Base-by-base conservation (phyloP, 1,140 invertebrate species). In the Armadillidium nasatum region DNA sequence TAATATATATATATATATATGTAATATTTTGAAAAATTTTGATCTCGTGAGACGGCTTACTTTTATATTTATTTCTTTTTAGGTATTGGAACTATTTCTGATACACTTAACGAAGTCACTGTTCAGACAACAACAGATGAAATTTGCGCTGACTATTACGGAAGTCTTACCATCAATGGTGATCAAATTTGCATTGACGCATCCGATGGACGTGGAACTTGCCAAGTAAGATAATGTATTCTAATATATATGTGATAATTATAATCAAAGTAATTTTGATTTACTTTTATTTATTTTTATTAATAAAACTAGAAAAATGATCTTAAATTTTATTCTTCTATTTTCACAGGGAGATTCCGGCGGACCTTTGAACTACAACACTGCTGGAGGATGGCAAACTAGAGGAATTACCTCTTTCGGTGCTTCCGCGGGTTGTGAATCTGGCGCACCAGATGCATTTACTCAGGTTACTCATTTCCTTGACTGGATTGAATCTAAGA, bases 401-500 rank as follows among this genome's bases (percentile, higher is more conserved):
- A 44, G 73, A n/a, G 73, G 22, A 19, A 44, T 74, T 33, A 22
- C 23, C 0, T 86, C 87, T 19, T 88, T 88, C 76, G 85, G 87
- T 1, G 82, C 84, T 33, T 73, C 66, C 2, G 83, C 77, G 10
- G 88, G 88, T 2, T 89, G 88, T 81, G 87, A 85, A 45, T 82
- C 83, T 74, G 84, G 85, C 19, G 75, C 83, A 22, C 88, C 88
- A 0, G n/a, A 86, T 19, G 88, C 87, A 0, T 89, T 88, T 79
- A 87, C 86, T 0, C 84, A 88, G 23, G 86, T 88, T 19, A 86
- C 86, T 75, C 77, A 80, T 11, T 85, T 86, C 77, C 77, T 87
- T 13, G 79, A 84, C 74, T 89, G 88, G 88, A 88, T 89, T 75
- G 44, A 43, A 22, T 3, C 19, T 3, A 68, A 76, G 4, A 77